Conservation (phyloP, 2,797 vertebrate species). For the Thunnus albacares region DNA sequence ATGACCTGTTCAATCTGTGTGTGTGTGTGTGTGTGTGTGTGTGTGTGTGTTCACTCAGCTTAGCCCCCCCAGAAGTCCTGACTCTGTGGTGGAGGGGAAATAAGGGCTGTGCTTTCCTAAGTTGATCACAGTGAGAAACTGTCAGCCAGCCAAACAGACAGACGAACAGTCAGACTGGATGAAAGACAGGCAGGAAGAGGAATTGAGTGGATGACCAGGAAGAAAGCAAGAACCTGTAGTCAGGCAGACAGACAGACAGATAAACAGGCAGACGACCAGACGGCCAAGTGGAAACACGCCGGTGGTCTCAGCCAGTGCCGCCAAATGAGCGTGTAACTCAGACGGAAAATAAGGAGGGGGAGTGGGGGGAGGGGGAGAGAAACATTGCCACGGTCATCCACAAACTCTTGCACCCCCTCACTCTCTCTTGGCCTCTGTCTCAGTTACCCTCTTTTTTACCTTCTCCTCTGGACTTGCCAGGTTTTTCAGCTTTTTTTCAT, state of each 20-base stretch:
- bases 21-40: constrained; percentile 10
- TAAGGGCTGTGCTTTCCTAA: constrained; percentile 48
- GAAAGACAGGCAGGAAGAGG: constrained; percentile 58
- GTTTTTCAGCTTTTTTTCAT: constrained; percentile 19
- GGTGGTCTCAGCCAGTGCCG: constrained; percentile 74
- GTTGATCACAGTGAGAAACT: constrained; percentile 44
- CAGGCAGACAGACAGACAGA: constrained; percentile 43
- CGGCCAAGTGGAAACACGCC: constrained; percentile 77
- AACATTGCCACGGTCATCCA: constrained; percentile 65
- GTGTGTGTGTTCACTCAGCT: constrained; percentile 9
- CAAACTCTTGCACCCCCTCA: constrained; percentile 45
- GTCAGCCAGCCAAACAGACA: constrained; percentile 33
- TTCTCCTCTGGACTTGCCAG: constrained; percentile 3
- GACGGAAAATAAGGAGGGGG: constrained; percentile 80
- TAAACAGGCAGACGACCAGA: constrained; percentile 61
- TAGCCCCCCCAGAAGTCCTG: constrained; percentile 5
- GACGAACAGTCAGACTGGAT: constrained; percentile 34
- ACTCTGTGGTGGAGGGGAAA: constrained; percentile 51
- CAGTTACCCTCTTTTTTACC: constrained; percentile 53
- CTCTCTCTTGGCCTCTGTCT: constrained; percentile 55
- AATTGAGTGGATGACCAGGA: constrained; percentile 38
- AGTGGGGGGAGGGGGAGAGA: constrained; percentile 61
- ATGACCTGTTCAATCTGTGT: constrained; percentile 12
- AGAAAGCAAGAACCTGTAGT: constrained; percentile 63
- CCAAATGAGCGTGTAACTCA: constrained; percentile 80